Evolutionary conservation across 1,140 invertebrate genomes (phyloP).

Genomic region (Nilaparvata lugens): DNA sequence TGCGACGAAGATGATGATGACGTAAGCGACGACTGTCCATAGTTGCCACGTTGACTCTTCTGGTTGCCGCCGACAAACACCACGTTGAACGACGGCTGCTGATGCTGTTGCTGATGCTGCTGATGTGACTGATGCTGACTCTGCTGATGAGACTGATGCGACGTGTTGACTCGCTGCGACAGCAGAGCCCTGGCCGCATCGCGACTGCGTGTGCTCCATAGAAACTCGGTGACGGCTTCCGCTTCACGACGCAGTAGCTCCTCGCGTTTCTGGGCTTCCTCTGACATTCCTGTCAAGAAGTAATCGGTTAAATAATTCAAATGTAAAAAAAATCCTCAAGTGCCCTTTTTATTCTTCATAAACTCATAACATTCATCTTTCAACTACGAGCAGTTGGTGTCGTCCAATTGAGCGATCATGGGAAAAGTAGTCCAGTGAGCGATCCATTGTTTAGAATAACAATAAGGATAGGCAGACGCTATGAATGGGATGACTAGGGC

Average conservation of each 20-base stretch:
- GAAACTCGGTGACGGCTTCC: conserved; percentile 40
- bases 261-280: conserved; percentile 26
- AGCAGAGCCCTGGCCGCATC: conserved; percentile 39
- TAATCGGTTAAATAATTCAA: no score
- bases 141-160: conserved; percentile 30
- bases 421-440: no score
- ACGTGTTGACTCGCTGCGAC: conserved; percentile 34
- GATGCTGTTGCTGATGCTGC: conserved; percentile 2
- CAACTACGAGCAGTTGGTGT: no score
- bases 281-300: conserved; percentile 3
- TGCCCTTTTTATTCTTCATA: no score
- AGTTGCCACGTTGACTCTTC: conserved; percentile 23
- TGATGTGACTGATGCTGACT: no score
- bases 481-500: no score
- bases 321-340: no score
- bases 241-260: conserved; percentile 41
- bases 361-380: no score
- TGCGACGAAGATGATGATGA: conserved; percentile 4
- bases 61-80: conserved; percentile 40
- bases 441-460: no score
- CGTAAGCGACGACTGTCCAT: no score
- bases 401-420: no score
- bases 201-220: conserved; percentile 44
- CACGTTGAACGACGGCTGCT: conserved; percentile 33
- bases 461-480: no score